Conservation (phyloP, 1,140 invertebrate species). For the Plodia interpunctella region DNA sequence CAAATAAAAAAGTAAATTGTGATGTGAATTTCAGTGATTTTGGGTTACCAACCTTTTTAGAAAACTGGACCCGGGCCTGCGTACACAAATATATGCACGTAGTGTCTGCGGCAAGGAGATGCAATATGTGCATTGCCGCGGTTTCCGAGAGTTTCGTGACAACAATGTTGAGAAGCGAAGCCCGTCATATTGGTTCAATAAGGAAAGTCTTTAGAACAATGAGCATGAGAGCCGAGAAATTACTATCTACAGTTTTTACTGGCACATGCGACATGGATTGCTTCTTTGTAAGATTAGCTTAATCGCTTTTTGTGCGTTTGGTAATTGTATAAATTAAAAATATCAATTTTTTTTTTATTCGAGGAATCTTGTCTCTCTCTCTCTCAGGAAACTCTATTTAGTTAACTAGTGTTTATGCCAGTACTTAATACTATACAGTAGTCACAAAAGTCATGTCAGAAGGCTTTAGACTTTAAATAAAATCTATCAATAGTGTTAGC, state of each 20-base stretch:
- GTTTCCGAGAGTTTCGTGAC: constrained; percentile 4
- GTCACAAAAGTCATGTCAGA: too few species aligned
- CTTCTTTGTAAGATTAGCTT: constrained; percentile 17
- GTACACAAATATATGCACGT: not conserved
- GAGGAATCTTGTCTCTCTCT: too few species aligned
- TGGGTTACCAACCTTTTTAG: too few species aligned
- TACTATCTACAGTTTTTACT: constrained; percentile 36
- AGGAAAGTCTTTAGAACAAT: constrained; percentile 68
- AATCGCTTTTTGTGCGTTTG: constrained; percentile 1
- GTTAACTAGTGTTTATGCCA: too few species aligned
- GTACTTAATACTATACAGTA: too few species aligned
- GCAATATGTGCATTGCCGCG: not conserved
- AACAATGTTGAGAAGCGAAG: constrained; percentile 64
- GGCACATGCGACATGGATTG: constrained; percentile 18
- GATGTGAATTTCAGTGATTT: too few species aligned
- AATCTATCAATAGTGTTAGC: not conserved
- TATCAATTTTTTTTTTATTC: too few species aligned
- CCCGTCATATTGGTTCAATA: constrained; percentile 41
- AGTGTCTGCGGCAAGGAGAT: not conserved
- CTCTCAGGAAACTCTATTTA: too few species aligned
- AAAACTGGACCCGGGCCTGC: too few species aligned
- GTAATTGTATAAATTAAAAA: not conserved
- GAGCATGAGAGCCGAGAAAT: constrained; percentile 53
- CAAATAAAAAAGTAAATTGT: too few species aligned
- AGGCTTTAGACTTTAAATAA: too few species aligned